Evolutionary conservation across 1,140 invertebrate genomes (phyloP).

Genomic region (Hylaeus anthracinus): DNA sequence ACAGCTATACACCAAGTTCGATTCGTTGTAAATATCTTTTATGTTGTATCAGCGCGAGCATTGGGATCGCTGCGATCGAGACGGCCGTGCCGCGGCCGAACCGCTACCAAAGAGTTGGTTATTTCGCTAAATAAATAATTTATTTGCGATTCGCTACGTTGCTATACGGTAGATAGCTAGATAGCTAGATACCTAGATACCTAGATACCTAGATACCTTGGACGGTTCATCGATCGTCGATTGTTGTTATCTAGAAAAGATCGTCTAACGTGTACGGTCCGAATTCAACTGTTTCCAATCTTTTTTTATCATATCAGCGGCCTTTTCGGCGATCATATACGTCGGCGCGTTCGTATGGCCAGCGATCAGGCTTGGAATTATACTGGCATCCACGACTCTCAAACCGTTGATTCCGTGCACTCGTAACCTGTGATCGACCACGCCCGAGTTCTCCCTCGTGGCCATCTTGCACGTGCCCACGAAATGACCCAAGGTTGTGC

Average conservation of each 20-base stretch:
- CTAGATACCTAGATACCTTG: too few relatives aligned
- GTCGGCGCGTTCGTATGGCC: constrained; percentile 80
- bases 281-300: constrained; percentile 60
- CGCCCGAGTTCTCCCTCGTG: constrained; percentile 68
- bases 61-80: too few relatives aligned
- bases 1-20: not conserved
- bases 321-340: constrained; percentile 82
- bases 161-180: not conserved
- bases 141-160: not conserved
- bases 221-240: not conserved
- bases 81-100: not conserved
- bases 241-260: not conserved
- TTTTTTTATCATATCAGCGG: constrained; percentile 80
- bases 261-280: too few relatives aligned
- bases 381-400: constrained; percentile 79
- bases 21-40: constrained; percentile 13
- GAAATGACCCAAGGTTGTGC: constrained; percentile 89
- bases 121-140: not conserved
- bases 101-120: constrained; percentile 33
- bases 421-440: constrained; percentile 78
- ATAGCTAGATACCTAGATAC: too few relatives aligned
- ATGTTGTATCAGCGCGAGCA: too few relatives aligned
- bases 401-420: constrained; percentile 78
- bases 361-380: constrained; percentile 79
- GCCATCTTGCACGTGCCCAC: constrained; percentile 85